Base-by-base conservation (phyloP, 2,113 vertebrate species). In the Aptenodytes forsteri region DNA sequence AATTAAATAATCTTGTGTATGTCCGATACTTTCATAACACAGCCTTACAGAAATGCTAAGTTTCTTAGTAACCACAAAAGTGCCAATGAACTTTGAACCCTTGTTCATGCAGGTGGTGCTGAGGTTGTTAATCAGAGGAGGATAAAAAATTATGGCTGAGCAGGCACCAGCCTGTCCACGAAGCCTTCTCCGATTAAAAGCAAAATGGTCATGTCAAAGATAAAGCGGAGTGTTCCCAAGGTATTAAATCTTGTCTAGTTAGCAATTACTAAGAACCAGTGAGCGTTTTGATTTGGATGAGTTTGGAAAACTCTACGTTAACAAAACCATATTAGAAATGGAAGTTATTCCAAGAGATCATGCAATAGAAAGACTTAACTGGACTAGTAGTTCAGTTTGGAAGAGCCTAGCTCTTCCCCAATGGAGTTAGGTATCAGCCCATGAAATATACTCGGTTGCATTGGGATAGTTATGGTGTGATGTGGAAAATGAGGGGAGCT, bases 201-300 rank as follows among this genome's bases (percentile, higher is more conserved):
- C 54, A 84, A 81, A 87, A 81, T 78, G 52, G 46, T 81, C 6
- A 2, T 42, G 55, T 66, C 56, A 78, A 78, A 38, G 89, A 50
- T 70, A 69, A 93, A 67, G 36, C 64, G 49, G 50, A 86, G 32
- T 6, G 42, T 56, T 96, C 64, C 64, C 69, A 70, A 11, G 15
- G 25, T 72, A 87, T 83, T 92, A 90, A 65, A 92, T 96, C 89
- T 83, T 81, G 55, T 75, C 83, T 95, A 89, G 89, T 95, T 94
- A 95, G 32, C 40, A 64, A 40, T 38, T 94, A 83, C 47, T 54
- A 50, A 87, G 64, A 94, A 73, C 13, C 27, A 61, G 64, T 42
- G 50, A 81, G 42, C 3, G 25, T 88, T 96, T 89, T 58, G 50
- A 70, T 91, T 70, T 87, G 50, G 50, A 70, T 64, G n/a, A 78